Conservation (phyloP, 1,140 invertebrate genomes). For the Macrobrachium nipponense region DNA sequence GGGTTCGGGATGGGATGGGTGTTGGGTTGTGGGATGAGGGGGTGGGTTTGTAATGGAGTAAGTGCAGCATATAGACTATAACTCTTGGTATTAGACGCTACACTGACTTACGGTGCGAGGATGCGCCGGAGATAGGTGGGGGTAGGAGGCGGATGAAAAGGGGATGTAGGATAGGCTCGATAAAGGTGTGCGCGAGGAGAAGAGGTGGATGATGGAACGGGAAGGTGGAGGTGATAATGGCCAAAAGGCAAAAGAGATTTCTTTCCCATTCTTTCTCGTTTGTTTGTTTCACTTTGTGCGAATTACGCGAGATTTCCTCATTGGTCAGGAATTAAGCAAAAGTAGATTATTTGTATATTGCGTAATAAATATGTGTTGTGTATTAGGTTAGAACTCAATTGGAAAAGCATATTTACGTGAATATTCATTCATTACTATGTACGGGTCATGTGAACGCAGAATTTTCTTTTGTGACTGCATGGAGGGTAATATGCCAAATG, state of each 20-base stretch:
- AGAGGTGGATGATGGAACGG: background rate
- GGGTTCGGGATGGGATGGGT: background rate
- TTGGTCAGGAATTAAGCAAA: too few relatives aligned
- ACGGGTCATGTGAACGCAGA: too few relatives aligned
- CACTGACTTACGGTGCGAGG: slow-evolving; percentile 41
- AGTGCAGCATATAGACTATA: slow-evolving; percentile 48
- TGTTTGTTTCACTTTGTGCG: background rate
- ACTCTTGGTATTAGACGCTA: slow-evolving; percentile 47
- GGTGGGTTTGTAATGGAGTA: slow-evolving; percentile 41
- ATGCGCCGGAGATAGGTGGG: slow-evolving; percentile 4
- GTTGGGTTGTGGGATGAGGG: slow-evolving; percentile 11
- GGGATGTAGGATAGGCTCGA: too few relatives aligned
- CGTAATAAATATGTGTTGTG: too few relatives aligned
- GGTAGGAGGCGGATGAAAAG: background rate
- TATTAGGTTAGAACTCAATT: too few relatives aligned
- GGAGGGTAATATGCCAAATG: too few relatives aligned
- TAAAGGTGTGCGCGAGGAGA: background rate
- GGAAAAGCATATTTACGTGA: too few relatives aligned
- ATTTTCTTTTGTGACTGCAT: too few relatives aligned
- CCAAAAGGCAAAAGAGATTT: slow-evolving; percentile 8
- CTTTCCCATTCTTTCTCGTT: slow-evolving; percentile 11
- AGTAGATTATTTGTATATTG: too few relatives aligned
- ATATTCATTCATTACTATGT: too few relatives aligned
- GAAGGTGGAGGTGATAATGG: background rate
- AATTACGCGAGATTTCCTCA: background rate